A percentile compares a stretch with the other conserved stretches of the same genome.
These are phyloP conservation scores for Semnornis frantzii DNA, from an alignment of 2,113 vertebrate genomes.

Conservation along the genomic window DNA sequence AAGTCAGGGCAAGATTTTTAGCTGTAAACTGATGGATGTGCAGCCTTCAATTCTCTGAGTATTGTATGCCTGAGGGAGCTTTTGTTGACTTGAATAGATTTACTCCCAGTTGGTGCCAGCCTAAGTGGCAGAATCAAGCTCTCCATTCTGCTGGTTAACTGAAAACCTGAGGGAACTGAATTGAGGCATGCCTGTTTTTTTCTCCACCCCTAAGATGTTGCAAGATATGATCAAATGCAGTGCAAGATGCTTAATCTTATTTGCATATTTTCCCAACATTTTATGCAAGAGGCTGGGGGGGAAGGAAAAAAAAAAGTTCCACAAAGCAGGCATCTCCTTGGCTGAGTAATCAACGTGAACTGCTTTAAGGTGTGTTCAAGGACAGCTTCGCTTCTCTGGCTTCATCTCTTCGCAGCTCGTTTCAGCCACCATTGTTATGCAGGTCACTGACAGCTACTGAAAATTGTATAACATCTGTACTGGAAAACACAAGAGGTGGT, in stretches of 20 bases:
- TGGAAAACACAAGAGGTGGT: constrained; percentile 26
- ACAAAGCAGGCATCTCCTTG: neutral
- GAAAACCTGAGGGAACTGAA: constrained; percentile 11
- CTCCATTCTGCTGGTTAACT: constrained; percentile 7
- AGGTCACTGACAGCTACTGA: constrained; percentile 4
- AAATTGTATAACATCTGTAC: constrained; percentile 35
- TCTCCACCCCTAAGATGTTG: constrained; percentile 20
- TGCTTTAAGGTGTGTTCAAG: constrained; percentile 50
- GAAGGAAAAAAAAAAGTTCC: neutral
- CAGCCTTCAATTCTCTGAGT: constrained; percentile 10
- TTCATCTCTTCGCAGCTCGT: constrained; percentile 24
- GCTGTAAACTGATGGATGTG: neutral
- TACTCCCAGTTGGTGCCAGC: constrained; percentile 1
- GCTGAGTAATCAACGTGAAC: neutral
- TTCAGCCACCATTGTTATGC: constrained; percentile 11
- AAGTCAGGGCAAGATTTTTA: constrained; percentile 17
- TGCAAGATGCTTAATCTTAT: constrained; percentile 33
- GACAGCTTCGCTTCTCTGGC: constrained; percentile 15
- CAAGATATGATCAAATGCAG: constrained; percentile 33
- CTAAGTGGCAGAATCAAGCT: constrained; percentile 12
- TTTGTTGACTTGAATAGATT: constrained; percentile 29
- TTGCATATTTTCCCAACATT: constrained; percentile 34
- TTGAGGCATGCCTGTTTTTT: neutral
- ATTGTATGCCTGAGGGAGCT: neutral
- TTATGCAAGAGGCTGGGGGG: neutral